Base-by-base conservation (phyloP, 2,888 invertebrate genomes). In the Polydrusus cervinus region DNA sequence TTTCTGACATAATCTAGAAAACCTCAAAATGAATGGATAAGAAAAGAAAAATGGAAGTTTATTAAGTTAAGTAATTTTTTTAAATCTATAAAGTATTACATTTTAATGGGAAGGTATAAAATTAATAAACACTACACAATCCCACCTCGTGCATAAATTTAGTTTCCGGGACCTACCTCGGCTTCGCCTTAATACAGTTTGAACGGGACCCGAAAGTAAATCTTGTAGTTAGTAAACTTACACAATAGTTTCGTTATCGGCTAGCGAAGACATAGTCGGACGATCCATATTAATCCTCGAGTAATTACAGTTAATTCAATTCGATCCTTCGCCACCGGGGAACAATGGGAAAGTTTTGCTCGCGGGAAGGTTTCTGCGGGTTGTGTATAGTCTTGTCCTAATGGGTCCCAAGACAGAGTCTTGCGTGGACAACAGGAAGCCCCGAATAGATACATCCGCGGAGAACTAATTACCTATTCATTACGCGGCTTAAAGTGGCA, bases 401-500 rank as follows among this genome's bases (percentile, higher is more conserved):
- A 86, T 86, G 86, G 86, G 85, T 85, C 86, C 86, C 86, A 84
- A 83, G 85, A 84, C 76, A 34, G 66, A 49, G 69, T 25, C 40
- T 45, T 75, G 84, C 84, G 84, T 86, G 86, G 87, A 86, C 87
- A 86, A 86, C 83, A 84, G 85, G 85, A 85, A 85, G 85, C 85
- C 85, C 81, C 84, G 84, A 86, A 87, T 86, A 75, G 70, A 70
- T 70, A 71, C 74, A 62, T 65, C 67, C 77, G 70, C 64, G 86
- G 86, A 86, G 85, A 85, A 87, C 87, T 87, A 87, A 88, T 88
- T 88, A 88, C 87, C 87, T 87, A 87, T 87, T 88, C 87, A 87
- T 88, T 87, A 87, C 85, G 51, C 64, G 86, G 87, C 86, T 87
- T 87, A 87, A 84, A 87, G 87, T 87, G 87, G 87, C 86, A 87